Conservation (phyloP, 2,888 invertebrate species). For the Ecdyonurus torrentis region DNA sequence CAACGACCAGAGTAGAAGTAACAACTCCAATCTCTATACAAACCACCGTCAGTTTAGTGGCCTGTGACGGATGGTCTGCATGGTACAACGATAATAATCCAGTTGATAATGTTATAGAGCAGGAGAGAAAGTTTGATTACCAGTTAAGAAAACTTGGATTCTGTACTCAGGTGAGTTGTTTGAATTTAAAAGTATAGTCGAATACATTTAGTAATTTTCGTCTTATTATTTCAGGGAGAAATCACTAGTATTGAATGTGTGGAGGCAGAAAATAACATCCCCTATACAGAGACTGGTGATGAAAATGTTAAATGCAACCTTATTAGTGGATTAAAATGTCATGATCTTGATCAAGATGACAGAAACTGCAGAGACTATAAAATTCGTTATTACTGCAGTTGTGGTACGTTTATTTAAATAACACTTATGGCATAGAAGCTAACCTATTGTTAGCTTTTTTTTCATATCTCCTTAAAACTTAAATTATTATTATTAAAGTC, state of each 20-base stretch:
- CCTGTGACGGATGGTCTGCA: slow-evolving; percentile 18
- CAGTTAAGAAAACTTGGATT: slow-evolving; percentile 16
- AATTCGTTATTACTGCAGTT: slow-evolving; percentile 20
- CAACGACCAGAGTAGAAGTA: neutral
- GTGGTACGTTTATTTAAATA: slow-evolving; percentile 18
- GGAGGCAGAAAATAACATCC: slow-evolving; percentile 13
- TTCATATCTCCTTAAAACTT: no score
- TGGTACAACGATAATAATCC: slow-evolving; percentile 19
- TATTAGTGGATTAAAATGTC: slow-evolving; percentile 16
- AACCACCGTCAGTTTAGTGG: no score
- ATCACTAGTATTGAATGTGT: slow-evolving; percentile 18
- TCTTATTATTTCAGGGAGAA: slow-evolving; percentile 14
- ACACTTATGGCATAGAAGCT: no score
- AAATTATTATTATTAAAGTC: no score
- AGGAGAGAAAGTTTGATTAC: slow-evolving; percentile 15
- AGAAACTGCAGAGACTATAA: slow-evolving; percentile 19
- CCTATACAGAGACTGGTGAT: slow-evolving; percentile 14
- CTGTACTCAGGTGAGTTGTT: slow-evolving; percentile 15
- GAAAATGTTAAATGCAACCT: slow-evolving; percentile 15
- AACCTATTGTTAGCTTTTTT: no score
- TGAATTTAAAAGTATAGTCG: neutral
- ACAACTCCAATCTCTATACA: neutral
- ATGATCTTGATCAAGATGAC: slow-evolving; percentile 15
- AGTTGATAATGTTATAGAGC: slow-evolving; percentile 15
- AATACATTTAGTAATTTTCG: neutral